A percentile compares a stretch with the other conserved stretches of the same genome.
Conservation (phyloP, 92 coral and sea anemone species). For the Zoanthus sansibaricus region DNA sequence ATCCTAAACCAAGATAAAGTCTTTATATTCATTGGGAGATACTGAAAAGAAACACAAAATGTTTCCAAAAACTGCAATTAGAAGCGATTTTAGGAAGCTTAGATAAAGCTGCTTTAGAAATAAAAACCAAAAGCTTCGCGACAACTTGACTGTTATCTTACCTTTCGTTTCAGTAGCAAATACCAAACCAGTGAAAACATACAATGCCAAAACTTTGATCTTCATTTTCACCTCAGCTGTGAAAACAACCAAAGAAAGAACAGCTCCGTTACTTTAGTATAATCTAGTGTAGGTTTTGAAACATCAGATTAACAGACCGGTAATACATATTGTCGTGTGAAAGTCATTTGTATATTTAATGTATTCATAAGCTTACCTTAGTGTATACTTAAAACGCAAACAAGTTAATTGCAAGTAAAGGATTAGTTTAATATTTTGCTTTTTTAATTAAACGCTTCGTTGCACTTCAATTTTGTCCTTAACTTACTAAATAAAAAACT, state of each 20-base stretch:
- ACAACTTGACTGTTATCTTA: not conserved
- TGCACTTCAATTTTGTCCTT: too few relatives aligned
- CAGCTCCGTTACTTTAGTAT: not conserved
- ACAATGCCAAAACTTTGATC: not conserved
- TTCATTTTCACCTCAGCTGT: not conserved
- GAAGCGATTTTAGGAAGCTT: not conserved
- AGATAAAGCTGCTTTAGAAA: not conserved
- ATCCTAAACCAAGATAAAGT: not conserved
- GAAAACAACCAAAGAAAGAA: not conserved
- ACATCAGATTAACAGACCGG: not conserved
- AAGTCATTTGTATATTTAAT: not conserved
- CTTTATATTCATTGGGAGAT: not conserved
- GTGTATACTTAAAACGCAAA: not conserved
- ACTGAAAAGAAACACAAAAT: not conserved
- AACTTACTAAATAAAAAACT: too few relatives aligned
- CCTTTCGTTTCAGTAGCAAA: not conserved
- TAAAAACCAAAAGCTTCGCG: not conserved
- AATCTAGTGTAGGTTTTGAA: not conserved
- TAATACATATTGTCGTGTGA: not conserved
- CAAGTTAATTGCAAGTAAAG: not conserved
- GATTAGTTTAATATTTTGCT: not conserved
- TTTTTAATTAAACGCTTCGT: conserved; percentile 50
- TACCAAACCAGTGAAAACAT: not conserved
- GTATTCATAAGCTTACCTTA: not conserved
- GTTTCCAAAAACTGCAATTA: not conserved